Evolutionary conservation across 2,888 invertebrate species (phyloP), one percentile per base, ranked within the genome.

Genomic region (Eulithis prunata): DNA sequence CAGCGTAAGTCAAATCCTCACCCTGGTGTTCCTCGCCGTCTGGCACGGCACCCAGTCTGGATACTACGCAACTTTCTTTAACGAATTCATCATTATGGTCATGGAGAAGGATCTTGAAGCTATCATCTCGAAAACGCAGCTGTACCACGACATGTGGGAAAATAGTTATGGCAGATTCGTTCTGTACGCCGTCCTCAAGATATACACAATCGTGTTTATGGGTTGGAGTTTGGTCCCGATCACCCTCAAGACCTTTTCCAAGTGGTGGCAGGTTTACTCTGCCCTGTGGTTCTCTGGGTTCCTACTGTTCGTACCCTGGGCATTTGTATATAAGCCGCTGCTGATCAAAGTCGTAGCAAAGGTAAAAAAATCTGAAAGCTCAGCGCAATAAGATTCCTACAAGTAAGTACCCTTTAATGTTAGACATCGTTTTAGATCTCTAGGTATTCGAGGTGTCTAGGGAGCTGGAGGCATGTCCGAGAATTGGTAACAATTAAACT

Each of bases 41-140:
- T 99, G 99, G 99, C 99, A 99, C 87, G 99, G 99, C 11, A 95
- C 98, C 60, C 97, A 98, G 82, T 95, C 97, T 10, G 99, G 99
- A 0, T 99, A 99, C 82, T 99, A 98, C 84, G 93, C 97, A 79
- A 96, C 97, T 54, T 99, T 99, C 93, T 94, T 97, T 64, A 95
- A 98, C 87, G 99, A 99, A 83, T 99, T 98, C 83, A 89, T 97
- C 43, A 96, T 97, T 43, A 97, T 98, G 85, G 95, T 95, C 70
- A 95, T 97, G 81, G 98, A 99, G 80, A 97, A 96, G 89, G 97
- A 97, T 81, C 75, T 96, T 0, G 94, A 94, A 78, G 79, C 89
- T 0, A 93, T 95, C 7, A 76, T 96, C 1, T 81, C 83, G 21
- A 94, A 90, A 70, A 94, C 95, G 51, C 83, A 88, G 69, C 77